Evolutionary conservation across 2,888 invertebrate genomes (phyloP).

Genomic region (Tricholauxania praeusta): DNA sequence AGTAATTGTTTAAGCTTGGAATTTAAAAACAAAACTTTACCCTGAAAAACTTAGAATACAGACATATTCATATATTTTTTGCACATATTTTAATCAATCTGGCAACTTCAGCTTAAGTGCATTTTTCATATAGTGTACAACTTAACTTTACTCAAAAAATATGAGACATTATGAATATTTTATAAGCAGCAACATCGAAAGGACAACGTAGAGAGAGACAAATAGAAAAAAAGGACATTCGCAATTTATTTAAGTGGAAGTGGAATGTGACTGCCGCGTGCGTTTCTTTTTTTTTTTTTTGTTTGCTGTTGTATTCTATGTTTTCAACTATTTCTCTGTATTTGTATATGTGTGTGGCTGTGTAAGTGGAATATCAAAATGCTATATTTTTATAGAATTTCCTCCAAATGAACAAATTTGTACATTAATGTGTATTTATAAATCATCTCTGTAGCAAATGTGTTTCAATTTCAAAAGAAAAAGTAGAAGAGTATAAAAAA

Average conservation of each 20-base stretch:
- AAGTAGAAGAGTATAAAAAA: neutral
- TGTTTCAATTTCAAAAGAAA: constrained; percentile 54
- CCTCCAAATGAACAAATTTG: constrained; percentile 54
- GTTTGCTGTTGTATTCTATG: constrained; percentile 9
- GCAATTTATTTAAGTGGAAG: constrained; percentile 32
- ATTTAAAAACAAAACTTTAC: no score
- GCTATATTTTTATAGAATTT: constrained; percentile 41
- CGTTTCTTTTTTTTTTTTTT: constrained; percentile 22
- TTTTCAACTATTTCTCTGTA: neutral
- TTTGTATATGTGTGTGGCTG: neutral
- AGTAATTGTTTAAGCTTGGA: no score
- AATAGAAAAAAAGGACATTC: constrained; percentile 38
- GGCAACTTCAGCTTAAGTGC: no score
- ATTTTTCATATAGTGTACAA: no score
- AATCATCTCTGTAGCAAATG: constrained; percentile 57
- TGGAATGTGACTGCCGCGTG: constrained; percentile 32
- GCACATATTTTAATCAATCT: no score
- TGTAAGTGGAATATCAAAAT: neutral
- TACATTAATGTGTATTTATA: constrained; percentile 60
- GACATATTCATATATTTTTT: no score
- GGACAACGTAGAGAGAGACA: constrained; percentile 10
- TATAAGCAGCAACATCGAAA: constrained; percentile 6
- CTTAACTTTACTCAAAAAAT: constrained; percentile 2
- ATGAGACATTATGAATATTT: constrained; percentile 12
- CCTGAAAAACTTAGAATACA: no score